Conservation (phyloP, 2,797 vertebrate genomes). For the Dendrocincla fuliginosa region DNA sequence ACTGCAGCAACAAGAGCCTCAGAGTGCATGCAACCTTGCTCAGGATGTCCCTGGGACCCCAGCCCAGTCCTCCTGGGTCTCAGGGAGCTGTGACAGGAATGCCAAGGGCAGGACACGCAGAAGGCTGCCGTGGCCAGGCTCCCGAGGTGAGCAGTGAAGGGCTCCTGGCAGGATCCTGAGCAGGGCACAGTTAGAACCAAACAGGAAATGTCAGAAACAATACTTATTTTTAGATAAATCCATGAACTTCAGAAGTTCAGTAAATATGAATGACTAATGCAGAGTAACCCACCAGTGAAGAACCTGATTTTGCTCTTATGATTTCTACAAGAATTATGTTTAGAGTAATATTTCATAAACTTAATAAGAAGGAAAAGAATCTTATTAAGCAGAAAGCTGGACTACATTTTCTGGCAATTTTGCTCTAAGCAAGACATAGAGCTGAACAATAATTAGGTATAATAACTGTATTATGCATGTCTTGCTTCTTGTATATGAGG, state of each 20-base stretch:
- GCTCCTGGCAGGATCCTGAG: background rate
- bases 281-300: background rate
- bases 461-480: constrained; percentile 59
- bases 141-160: background rate
- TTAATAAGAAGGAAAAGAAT: constrained; percentile 54
- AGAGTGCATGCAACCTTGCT: background rate
- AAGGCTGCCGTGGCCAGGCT: background rate
- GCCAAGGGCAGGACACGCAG: background rate
- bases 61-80: background rate
- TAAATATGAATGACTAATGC: constrained; percentile 15
- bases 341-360: constrained; percentile 56
- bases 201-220: constrained; percentile 12
- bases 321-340: constrained; percentile 49
- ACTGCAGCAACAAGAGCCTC: background rate
- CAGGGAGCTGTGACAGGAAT: background rate
- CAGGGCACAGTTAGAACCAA: background rate
- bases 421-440: constrained; percentile 51
- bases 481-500: constrained; percentile 22
- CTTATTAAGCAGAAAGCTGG: constrained; percentile 63
- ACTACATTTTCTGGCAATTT: constrained; percentile 57
- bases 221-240: constrained; percentile 52
- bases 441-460: constrained; percentile 55
- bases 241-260: background rate
- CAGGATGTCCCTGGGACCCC: background rate
- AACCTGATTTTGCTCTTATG: constrained; percentile 1